A percentile compares a stretch with the other conserved stretches of the same genome.
These are phyloP conservation scores for Ceratina australensis DNA, from an alignment of 1,140 invertebrate species.

Conservation along the genomic window DNA sequence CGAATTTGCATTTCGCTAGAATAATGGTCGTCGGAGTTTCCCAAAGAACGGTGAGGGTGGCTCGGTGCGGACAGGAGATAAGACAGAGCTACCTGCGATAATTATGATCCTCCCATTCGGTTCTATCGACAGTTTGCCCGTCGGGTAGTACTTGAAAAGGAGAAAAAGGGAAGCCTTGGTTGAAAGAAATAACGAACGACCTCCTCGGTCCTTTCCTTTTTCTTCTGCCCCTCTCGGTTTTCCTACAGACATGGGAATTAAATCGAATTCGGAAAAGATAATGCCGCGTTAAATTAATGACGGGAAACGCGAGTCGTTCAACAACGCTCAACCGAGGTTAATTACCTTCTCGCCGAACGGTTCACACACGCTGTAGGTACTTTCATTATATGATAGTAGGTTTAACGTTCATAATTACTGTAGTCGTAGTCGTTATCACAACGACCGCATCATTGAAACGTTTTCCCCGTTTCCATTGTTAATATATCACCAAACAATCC, in stretches of 20 bases:
- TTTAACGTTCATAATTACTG: constrained; percentile 49
- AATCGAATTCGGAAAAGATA: constrained; percentile 5
- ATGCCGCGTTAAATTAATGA: constrained; percentile 24
- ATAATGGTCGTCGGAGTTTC: constrained; percentile 57
- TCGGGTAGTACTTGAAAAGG: neutral
- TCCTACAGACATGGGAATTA: neutral
- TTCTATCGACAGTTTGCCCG: constrained; percentile 35
- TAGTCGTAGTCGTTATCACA: constrained; percentile 32
- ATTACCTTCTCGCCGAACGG: constrained; percentile 53
- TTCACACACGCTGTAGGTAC: constrained; percentile 18
- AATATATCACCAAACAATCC: too few species aligned
- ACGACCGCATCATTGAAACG: neutral
- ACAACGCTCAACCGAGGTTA: constrained; percentile 32
- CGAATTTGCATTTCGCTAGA: constrained; percentile 61
- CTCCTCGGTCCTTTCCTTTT: neutral
- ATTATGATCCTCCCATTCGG: constrained; percentile 52
- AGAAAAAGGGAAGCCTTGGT: neutral
- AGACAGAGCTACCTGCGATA: constrained; percentile 46
- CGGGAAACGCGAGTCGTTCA: constrained; percentile 21
- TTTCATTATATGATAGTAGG: constrained; percentile 36
- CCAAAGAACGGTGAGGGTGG: constrained; percentile 10
- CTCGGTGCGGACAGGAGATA: constrained; percentile 33
- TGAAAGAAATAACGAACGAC: constrained; percentile 26
- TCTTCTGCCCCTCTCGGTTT: neutral
- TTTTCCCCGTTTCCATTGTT: too few species aligned